Base-by-base conservation (phyloP, 1,140 invertebrate genomes). In the Leucophenga varia region DNA sequence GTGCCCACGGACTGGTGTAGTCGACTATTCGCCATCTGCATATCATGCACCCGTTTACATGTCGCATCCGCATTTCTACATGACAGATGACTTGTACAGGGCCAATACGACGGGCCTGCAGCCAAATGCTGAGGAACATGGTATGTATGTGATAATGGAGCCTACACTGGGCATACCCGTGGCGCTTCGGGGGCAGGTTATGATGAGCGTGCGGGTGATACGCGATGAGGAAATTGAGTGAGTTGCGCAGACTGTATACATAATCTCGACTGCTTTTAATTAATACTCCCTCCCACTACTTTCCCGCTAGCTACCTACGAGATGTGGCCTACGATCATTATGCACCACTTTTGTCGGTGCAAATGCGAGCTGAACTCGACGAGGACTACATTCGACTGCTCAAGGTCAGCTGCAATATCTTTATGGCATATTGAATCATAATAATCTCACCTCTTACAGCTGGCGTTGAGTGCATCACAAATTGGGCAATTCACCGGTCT, bases 11-110 rank as follows among this genome's bases (percentile, higher is more conserved):
- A 65, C 63, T 47, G 84, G 84, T 3, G 76, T 82, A 2, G 74
- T 87, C 52, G 85, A 88, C 65, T 84, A 86, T 21, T 84, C 85
- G 0, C 75, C 78, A n/a, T 86, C 86, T 35, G 81, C 85, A 57
- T 86, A 76, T 59, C 82, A 83, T 7, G 84, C 88, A 9, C 91
- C 91, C 0, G 83, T 88, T 5, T 91, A 87, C 59, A 76, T 93
- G 35, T 91, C 91, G 3, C 84, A 87, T 58, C 91, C 92, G 0
- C 92, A 96, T 76, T 95, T 93, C 77, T 85, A 89, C 61, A 76
- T 87, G 50, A 88, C 85, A 1, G 89, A 93, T 72, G 76, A 80
- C 0, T 79, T 67, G 47, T 87, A 91, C 32, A 55, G 69, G 10
- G 51, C 84, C 3, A 73, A 77, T 12, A 83, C 93, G 2, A 72